Percentiles rank a stretch among this genome's conserved stretches.
These are phyloP conservation scores for Leptodactylus fallax DNA, from an alignment of 2,797 vertebrate genomes.

Conservation along the genomic window DNA sequence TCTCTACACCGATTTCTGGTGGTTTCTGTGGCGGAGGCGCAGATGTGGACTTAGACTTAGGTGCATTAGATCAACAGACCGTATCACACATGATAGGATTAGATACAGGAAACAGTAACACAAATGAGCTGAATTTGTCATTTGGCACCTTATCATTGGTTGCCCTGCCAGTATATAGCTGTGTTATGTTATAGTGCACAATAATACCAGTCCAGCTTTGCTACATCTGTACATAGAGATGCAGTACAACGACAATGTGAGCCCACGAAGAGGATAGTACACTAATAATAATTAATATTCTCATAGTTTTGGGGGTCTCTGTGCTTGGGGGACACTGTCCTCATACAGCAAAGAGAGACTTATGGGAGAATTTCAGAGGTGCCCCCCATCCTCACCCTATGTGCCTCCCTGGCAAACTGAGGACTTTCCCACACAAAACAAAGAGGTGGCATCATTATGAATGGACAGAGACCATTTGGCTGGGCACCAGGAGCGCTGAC, in stretches of 20 bases:
- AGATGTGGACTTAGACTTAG: no score
- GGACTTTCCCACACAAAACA: conserved; percentile 41
- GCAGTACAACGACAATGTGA: not conserved
- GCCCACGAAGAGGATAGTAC: not conserved
- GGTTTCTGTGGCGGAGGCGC: no score
- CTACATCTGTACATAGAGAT: not conserved
- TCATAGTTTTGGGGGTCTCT: not conserved
- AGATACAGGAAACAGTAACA: not conserved
- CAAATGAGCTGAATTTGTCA: no score
- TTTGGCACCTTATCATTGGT: no score
- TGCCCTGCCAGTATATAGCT: no score
- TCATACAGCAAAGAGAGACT: not conserved
- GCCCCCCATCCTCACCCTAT: not conserved
- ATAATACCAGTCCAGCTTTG: not conserved
- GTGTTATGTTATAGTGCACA: no score
- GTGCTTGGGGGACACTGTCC: not conserved
- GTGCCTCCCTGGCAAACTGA: conserved; percentile 1
- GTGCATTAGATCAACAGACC: not conserved
- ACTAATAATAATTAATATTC: not conserved
- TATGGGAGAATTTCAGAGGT: not conserved
- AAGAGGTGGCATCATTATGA: conserved; percentile 17
- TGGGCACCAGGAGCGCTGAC: not conserved
- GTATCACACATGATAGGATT: not conserved
- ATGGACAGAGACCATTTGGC: conserved; percentile 29
- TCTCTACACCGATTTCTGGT: no score